Percentiles rank a stretch among this genome's conserved stretches.
These are phyloP conservation scores for Gephyroberyx darwinii DNA, from an alignment of 2,797 vertebrate species.

Conservation along the genomic window DNA sequence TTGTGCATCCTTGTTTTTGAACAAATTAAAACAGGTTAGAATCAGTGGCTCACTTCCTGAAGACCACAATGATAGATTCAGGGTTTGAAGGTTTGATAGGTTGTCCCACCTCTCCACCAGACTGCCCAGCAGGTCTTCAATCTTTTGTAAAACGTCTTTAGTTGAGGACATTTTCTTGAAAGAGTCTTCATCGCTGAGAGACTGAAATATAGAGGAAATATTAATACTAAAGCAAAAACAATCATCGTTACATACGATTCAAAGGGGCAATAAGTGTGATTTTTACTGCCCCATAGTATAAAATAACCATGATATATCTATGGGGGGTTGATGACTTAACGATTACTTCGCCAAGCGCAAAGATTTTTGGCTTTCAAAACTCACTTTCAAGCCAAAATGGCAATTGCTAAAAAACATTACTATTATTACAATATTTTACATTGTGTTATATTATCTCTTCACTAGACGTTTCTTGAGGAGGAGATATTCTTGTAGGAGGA, in stretches of 20 bases:
- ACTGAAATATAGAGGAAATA: conserved; percentile 75
- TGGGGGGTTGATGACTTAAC: neutral
- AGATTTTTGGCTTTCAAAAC: no score
- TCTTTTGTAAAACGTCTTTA: conserved; percentile 83
- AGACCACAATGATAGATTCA: neutral
- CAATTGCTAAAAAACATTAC: no score
- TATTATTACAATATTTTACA: no score
- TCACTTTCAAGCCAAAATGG: no score
- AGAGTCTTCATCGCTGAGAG: conserved; percentile 94
- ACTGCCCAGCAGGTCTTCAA: conserved; percentile 83
- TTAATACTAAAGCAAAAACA: neutral
- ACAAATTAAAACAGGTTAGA: conserved; percentile 20
- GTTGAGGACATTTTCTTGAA: conserved; percentile 89
- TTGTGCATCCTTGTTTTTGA: conserved; percentile 80
- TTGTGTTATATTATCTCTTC: no score
- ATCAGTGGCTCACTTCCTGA: neutral
- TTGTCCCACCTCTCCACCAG: conserved; percentile 83
- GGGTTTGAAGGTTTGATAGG: neutral
- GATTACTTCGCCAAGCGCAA: no score
- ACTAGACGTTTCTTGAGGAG: no score
- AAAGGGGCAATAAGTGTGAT: neutral
- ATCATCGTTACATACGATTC: neutral
- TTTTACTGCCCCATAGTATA: no score
- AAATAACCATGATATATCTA: no score
- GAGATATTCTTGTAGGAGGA: no score